Base-by-base conservation (phyloP, 2,113 vertebrate species). In the Accipiter cooperii region DNA sequence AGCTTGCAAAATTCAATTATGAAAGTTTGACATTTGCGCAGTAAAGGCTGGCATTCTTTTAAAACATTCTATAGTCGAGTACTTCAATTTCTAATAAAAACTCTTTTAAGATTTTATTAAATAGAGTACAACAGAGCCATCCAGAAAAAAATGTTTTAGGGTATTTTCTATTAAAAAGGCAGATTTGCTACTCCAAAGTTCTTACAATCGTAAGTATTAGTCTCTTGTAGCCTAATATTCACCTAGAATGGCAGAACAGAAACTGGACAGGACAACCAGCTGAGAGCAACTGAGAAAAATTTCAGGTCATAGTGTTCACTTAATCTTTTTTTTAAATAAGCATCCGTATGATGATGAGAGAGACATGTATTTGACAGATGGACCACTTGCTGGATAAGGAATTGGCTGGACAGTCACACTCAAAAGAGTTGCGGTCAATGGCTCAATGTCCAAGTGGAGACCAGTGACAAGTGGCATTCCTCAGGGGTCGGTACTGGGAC, bases 1-100 rank as follows among this genome's bases (percentile, higher is more conserved):
- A 92, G 47, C 66, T 63, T 84, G 47, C 14, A 97, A 94, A 96
- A 93, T 87, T 96, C 75, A 95, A 78, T 92, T 96, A 96, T 9
- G 5, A 42, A 96, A 77, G 44, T 77, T 26, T 93, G 90, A 92
- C 73, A 88, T 93, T 84, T 94, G 80, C 11, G 93, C 91, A 70
- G 63, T 74, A 96, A 82, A 96, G 47, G 63, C 29, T 81, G 58
- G n/a, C 31, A 65, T 86, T 79, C 66, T 95, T 91, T 61, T 73
- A 90, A 95, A 65, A 49, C 38, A 79, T 80, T 85, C 40, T 92
- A 88, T 36, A 92, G 60, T 73, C 11, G 63, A 89, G 34, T 61
- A 90, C 44, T 95, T 93, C 19, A 42, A 46, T 76, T 84, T 68
- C 83, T 86, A 95, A 71, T 64, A 87, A 49, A 88, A 96, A 94